Conservation (phyloP, 2,888 invertebrate genomes). For the Didymodactylos carnosus region DNA sequence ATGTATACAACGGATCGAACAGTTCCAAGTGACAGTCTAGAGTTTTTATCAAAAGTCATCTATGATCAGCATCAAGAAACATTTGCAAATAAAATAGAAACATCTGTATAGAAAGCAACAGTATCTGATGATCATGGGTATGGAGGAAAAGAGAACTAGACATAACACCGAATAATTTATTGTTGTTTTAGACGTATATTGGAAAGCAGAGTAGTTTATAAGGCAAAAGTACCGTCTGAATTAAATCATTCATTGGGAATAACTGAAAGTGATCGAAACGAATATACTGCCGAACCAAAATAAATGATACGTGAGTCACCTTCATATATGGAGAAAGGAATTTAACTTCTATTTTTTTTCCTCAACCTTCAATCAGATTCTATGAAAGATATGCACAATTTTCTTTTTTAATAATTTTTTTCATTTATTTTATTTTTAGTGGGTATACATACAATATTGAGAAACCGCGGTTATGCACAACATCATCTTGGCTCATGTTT, state of each 20-base stretch:
- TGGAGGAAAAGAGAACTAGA: neutral
- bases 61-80: slow-evolving; percentile 32
- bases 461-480: slow-evolving; percentile 32
- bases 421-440: slow-evolving; percentile 19
- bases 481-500: slow-evolving; percentile 35
- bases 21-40: slow-evolving; percentile 30
- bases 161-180: neutral
- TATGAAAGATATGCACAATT: too few species aligned
- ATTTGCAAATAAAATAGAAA: slow-evolving; percentile 25
- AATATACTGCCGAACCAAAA: slow-evolving; percentile 28
- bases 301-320: slow-evolving; percentile 26
- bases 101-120: slow-evolving; percentile 30
- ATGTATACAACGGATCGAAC: slow-evolving; percentile 24
- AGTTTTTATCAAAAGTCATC: slow-evolving; percentile 31
- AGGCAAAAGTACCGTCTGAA: slow-evolving; percentile 20
- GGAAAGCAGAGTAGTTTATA: slow-evolving; percentile 26
- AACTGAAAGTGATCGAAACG: slow-evolving; percentile 22
- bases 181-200: slow-evolving; percentile 24
- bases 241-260: slow-evolving; percentile 28
- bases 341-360: too few species aligned
- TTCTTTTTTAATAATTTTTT: neutral
- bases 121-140: slow-evolving; percentile 17
- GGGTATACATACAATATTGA: slow-evolving; percentile 33
- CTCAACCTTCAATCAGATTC: neutral
- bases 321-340: too few species aligned